These are phyloP conservation scores for Peromyscus attwateri DNA, from an alignment of 2,797 vertebrate genomes.

Conservation along the genomic window DNA sequence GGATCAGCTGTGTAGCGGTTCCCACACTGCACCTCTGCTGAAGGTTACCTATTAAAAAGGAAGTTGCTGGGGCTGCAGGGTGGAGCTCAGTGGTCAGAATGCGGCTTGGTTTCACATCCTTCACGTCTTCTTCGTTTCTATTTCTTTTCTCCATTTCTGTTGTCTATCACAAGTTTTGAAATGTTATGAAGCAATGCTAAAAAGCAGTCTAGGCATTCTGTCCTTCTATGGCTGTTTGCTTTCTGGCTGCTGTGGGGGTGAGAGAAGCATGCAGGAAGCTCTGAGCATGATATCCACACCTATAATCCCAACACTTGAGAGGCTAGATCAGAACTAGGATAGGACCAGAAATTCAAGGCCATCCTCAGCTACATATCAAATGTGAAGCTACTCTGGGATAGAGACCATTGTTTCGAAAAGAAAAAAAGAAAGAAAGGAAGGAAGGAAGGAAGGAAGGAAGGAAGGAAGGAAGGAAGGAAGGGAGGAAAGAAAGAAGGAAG, in stretches of 20 bases:
- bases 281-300: neutral
- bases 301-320: neutral
- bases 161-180: neutral
- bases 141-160: neutral
- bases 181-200: neutral
- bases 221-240: neutral
- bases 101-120: neutral
- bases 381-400: neutral
- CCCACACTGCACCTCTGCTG: neutral
- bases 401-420: neutral
- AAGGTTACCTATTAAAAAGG: neutral
- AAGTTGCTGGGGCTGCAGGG: neutral
- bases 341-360: neutral
- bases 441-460: accelerated
- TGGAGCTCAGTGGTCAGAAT: neutral
- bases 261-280: neutral
- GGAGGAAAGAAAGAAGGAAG: neutral
- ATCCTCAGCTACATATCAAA: neutral
- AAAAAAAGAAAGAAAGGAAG: neutral
- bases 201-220: neutral
- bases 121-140: neutral
- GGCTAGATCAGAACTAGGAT: neutral
- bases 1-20: neutral
- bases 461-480: accelerated
- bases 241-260: neutral